Conservation (phyloP, 2,888 invertebrate species). For the Melieria crassipennis region DNA sequence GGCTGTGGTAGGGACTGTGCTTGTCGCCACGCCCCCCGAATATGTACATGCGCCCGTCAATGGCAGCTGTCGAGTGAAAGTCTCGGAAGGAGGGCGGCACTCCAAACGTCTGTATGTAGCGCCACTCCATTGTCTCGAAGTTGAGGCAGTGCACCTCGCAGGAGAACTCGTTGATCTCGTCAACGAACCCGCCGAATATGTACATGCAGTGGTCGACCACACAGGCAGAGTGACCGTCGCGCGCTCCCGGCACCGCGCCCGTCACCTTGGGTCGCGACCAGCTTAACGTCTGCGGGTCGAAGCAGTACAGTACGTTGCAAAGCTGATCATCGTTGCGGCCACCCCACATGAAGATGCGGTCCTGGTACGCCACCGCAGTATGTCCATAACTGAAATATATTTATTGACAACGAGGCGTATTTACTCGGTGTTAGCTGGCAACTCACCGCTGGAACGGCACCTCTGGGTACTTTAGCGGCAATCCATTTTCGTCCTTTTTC, state of each 20-base stretch:
- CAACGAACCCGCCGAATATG: slow-evolving; percentile 92
- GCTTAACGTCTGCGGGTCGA: slow-evolving; percentile 76
- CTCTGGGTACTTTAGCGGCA: slow-evolving; percentile 66
- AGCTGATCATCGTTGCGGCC: slow-evolving; percentile 84
- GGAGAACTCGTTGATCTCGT: slow-evolving; percentile 81
- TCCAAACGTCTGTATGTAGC: slow-evolving; percentile 72
- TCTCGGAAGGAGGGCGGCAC: slow-evolving; percentile 79
- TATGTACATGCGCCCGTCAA: slow-evolving; percentile 83
- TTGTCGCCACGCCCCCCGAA: slow-evolving; percentile 89
- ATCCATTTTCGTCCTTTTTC: slow-evolving; percentile 67
- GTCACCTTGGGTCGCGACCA: slow-evolving; percentile 75
- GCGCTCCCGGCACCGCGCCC: slow-evolving; percentile 80
- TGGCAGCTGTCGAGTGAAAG: slow-evolving; percentile 86
- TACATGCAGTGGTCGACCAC: slow-evolving; percentile 83
- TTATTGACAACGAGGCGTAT: neutral
- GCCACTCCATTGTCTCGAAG: slow-evolving; percentile 79
- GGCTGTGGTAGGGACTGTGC: slow-evolving; percentile 72
- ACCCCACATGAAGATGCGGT: slow-evolving; percentile 86
- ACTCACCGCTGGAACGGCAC: slow-evolving; percentile 76
- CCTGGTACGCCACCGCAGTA: slow-evolving; percentile 83
- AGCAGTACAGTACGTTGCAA: slow-evolving; percentile 83
- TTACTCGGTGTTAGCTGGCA: neutral
- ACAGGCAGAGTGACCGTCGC: slow-evolving; percentile 93
- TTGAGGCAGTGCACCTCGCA: slow-evolving; percentile 81
- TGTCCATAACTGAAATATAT: slow-evolving; percentile 76